Percentiles rank a stretch among this genome's conserved stretches.
These are phyloP conservation scores for Actinemys pallida DNA, from an alignment of 2,113 vertebrate species.

Conservation along the genomic window DNA sequence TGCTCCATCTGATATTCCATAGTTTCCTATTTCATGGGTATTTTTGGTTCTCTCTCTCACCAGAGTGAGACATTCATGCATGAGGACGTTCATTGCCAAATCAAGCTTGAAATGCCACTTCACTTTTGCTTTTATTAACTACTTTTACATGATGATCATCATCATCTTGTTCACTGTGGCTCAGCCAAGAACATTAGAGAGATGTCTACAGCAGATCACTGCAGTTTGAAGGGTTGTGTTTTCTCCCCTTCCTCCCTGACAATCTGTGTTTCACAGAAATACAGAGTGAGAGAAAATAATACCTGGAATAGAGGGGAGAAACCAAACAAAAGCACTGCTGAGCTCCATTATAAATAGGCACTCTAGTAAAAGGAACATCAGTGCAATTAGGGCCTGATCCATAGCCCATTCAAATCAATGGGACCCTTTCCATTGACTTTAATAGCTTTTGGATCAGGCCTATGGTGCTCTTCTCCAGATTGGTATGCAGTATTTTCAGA, in stretches of 20 bases:
- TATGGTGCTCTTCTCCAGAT: neutral
- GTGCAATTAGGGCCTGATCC: constrained; percentile 65
- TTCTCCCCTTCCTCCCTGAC: constrained; percentile 26
- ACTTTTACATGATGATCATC: constrained; percentile 26
- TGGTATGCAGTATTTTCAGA: constrained; percentile 2
- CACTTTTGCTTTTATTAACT: constrained; percentile 65
- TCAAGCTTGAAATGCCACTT: constrained; percentile 77
- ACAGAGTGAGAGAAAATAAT: constrained; percentile 27
- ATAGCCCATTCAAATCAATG: constrained; percentile 63
- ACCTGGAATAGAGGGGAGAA: constrained; percentile 11
- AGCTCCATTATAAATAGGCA: constrained; percentile 45
- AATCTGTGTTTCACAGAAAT: constrained; percentile 37
- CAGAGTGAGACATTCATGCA: constrained; percentile 39
- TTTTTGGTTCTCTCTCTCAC: constrained; percentile 27
- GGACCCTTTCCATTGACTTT: constrained; percentile 57
- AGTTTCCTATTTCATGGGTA: constrained; percentile 45
- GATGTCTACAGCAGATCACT: constrained; percentile 38
- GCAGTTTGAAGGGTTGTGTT: neutral
- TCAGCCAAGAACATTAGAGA: constrained; percentile 43
- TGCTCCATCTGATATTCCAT: neutral
- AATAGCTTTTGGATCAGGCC: constrained; percentile 55
- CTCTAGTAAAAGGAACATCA: constrained; percentile 64
- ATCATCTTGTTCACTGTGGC: constrained; percentile 55
- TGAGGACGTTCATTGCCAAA: constrained; percentile 58
- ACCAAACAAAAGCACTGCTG: constrained; percentile 48